Evolutionary conservation across 1,140 invertebrate species (phyloP).

Genomic region (Cyclargus thomasi): DNA sequence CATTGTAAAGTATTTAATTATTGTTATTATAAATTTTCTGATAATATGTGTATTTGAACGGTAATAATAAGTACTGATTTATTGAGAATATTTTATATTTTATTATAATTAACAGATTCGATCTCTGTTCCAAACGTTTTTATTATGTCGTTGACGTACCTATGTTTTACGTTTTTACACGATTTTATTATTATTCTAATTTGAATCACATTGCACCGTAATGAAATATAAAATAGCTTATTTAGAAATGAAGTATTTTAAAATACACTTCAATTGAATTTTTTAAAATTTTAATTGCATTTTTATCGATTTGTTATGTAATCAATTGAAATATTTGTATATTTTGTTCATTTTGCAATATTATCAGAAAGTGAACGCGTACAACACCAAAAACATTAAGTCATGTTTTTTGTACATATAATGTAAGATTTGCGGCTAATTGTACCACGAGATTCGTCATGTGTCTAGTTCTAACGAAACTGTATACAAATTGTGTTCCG

Average conservation of each 20-base stretch:
- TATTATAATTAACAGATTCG: too few species aligned
- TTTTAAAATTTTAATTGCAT: too few species aligned
- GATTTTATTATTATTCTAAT: too few species aligned
- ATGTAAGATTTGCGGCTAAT: conserved; percentile 28
- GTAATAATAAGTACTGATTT: neutral
- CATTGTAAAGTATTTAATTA: conserved; percentile 7
- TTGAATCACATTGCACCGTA: too few species aligned
- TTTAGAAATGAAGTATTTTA: too few species aligned
- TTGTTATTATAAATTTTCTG: neutral
- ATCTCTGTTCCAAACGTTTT: too few species aligned
- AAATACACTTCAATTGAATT: too few species aligned
- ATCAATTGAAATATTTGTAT: neutral
- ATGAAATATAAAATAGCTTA: too few species aligned
- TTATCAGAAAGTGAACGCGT: conserved; percentile 5
- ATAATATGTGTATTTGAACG: neutral
- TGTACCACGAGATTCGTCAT: conserved; percentile 25
- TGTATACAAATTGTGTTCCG: neutral
- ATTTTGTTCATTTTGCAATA: neutral
- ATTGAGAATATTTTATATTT: too few species aligned
- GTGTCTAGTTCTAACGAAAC: neutral
- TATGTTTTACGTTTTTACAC: too few species aligned
- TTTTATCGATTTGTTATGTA: too few species aligned
- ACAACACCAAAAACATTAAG: conserved; percentile 31
- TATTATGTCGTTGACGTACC: too few species aligned
- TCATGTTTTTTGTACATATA: conserved; percentile 28